A percentile compares a stretch with the other conserved stretches of the same genome.
phyloP scores from a whole-genome alignment of 2,888 invertebrate species.

The Eupithecia inturbata region DNA sequence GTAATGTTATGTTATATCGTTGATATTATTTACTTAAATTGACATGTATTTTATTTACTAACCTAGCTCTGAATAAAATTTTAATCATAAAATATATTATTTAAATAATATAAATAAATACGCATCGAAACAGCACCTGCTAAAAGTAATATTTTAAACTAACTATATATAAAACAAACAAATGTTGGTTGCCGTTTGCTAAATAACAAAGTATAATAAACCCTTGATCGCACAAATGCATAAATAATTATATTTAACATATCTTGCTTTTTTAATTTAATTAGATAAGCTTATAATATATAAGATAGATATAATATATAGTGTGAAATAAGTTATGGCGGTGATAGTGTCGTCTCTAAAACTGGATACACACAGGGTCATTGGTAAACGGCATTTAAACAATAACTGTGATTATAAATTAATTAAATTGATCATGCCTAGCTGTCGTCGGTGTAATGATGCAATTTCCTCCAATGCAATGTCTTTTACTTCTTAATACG shows the following conservation, averaged over 20 bases:
- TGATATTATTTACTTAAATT: constrained; percentile 4
- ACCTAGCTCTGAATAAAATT: not conserved
- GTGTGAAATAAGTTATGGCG: not conserved
- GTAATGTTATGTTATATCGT: not conserved
- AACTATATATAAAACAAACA: not conserved
- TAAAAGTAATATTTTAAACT: not conserved
- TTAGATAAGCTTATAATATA: not conserved
- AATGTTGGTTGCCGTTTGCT: not conserved
- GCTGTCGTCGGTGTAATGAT: too few species aligned
- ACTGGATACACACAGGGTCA: too few species aligned
- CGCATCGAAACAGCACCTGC: not conserved
- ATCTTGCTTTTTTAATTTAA: not conserved
- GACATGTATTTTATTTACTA: constrained; percentile 3
- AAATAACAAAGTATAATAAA: not conserved
- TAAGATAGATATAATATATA: not conserved
- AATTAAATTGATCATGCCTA: too few species aligned
- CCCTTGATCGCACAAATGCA: not conserved
- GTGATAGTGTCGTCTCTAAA: not conserved
- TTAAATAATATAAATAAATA: not conserved
- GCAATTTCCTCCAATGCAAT: too few species aligned
- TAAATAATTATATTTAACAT: not conserved
- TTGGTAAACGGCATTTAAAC: not conserved
- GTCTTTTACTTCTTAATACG: too few species aligned
- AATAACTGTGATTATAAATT: not conserved
- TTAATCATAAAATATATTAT: not conserved